Evolutionary conservation across 1,140 invertebrate species (phyloP).

Genomic region (Drosophila sp.): DNA sequence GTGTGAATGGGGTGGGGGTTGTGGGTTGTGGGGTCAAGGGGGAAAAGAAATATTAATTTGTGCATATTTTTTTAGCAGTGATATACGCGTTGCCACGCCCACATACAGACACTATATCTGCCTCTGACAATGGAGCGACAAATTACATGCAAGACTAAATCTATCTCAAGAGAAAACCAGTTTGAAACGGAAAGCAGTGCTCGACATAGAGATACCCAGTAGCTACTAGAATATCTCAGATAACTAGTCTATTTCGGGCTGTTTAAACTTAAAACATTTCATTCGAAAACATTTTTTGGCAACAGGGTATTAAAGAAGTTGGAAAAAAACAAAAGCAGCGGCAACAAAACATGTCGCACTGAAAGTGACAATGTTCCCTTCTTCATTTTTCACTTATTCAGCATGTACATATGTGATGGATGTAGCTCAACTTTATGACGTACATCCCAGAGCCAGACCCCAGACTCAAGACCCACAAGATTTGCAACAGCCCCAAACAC

Average conservation of each 20-base stretch:
- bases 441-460: constrained; percentile 10
- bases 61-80: constrained; percentile 54
- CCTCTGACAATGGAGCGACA: constrained; percentile 75
- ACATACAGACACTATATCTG: constrained; percentile 28
- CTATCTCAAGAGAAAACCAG: constrained; percentile 47
- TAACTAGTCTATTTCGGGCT: background rate
- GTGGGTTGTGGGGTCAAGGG: constrained; percentile 15
- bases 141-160: constrained; percentile 74
- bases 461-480: background rate
- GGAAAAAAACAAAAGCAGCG: constrained; percentile 1
- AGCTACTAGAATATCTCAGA: background rate
- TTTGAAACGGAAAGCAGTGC: background rate
- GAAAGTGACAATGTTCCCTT: constrained; percentile 67
- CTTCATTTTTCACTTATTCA: background rate
- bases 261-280: background rate
- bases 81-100: constrained; percentile 53
- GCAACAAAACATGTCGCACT: constrained; percentile 61
- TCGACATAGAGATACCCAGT: background rate
- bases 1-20: background rate
- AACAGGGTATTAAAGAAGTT: constrained; percentile 14
- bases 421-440: constrained; percentile 75
- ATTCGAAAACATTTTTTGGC: background rate
- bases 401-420: constrained; percentile 51
- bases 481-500: background rate
- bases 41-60: constrained; percentile 46